These are phyloP conservation scores for Aphis craccivora DNA, from an alignment of 1,140 invertebrate species.

Conservation along the genomic window DNA sequence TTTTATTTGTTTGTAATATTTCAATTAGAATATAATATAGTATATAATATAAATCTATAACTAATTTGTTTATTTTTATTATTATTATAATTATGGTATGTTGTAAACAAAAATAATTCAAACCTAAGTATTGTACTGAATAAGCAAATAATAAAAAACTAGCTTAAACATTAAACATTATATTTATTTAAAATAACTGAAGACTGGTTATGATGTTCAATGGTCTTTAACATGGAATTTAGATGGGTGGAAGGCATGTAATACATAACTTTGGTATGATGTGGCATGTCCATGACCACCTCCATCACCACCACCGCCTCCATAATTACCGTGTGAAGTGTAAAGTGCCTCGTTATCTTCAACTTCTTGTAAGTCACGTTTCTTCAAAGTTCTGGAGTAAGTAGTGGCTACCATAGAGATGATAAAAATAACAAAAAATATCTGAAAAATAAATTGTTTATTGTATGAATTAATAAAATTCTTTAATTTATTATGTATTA, in stretches of 20 bases:
- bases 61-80: background rate
- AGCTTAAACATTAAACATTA: background rate
- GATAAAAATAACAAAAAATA: conserved; percentile 32
- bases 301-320: conserved; percentile 55
- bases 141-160: background rate
- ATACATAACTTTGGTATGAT: conserved; percentile 60
- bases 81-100: background rate
- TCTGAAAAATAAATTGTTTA: conserved; percentile 22
- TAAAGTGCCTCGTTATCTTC: conserved; percentile 45
- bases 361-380: conserved; percentile 50
- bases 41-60: background rate
- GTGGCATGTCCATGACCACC: conserved; percentile 61
- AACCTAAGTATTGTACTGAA: background rate
- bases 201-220: background rate
- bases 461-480: background rate
- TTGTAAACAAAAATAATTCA: background rate
- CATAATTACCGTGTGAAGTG: conserved; percentile 46
- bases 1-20: background rate
- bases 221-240: conserved; percentile 54
- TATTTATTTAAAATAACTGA: background rate
- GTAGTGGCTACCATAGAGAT: background rate
- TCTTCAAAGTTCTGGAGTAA: conserved; percentile 28
- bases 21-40: background rate
- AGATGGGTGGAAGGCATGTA: conserved; percentile 61
- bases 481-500: background rate